Conservation (phyloP, 2,797 vertebrate genomes). For the Brachymystax lenok region DNA sequence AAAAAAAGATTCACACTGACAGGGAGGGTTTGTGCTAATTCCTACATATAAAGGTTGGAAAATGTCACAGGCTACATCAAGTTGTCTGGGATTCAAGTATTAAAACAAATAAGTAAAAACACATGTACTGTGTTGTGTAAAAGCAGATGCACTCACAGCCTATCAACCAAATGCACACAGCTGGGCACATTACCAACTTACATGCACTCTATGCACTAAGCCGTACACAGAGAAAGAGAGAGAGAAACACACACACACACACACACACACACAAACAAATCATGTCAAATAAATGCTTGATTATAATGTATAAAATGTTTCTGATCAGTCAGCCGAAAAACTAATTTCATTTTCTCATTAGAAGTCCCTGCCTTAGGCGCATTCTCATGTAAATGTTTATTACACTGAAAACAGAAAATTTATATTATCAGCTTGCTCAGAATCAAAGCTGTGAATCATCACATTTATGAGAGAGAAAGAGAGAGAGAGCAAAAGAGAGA, state of each 20-base stretch:
- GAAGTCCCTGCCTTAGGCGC: constrained; percentile 86
- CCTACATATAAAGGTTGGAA: constrained; percentile 60
- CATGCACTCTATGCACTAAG: neutral
- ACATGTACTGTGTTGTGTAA: too few relatives aligned
- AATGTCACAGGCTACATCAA: constrained; percentile 57
- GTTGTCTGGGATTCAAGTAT: neutral
- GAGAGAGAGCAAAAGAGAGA: constrained; percentile 11
- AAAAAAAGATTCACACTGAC: constrained; percentile 42
- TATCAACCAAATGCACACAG: too few relatives aligned
- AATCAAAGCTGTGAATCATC: constrained; percentile 77
- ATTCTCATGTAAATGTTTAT: constrained; percentile 98
- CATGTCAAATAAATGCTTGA: constrained; percentile 92
- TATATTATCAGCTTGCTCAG: constrained; percentile 92
- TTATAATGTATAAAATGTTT: constrained; percentile 99
- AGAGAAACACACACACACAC: too few relatives aligned
- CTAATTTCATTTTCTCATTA: constrained; percentile 99
- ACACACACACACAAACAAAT: constrained; percentile 58
- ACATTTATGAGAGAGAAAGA: constrained; percentile 63
- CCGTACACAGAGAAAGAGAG: neutral
- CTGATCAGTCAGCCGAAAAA: constrained; percentile 99
- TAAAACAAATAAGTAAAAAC: neutral
- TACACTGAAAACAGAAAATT: constrained; percentile 96
- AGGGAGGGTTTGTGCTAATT: constrained; percentile 43
- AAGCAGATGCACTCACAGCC: too few relatives aligned
- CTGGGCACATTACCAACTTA: neutral